Evolutionary conservation across 2,888 invertebrate species (phyloP), one percentile per base, ranked within the genome.

Genomic region (Incurvaria masculella): DNA sequence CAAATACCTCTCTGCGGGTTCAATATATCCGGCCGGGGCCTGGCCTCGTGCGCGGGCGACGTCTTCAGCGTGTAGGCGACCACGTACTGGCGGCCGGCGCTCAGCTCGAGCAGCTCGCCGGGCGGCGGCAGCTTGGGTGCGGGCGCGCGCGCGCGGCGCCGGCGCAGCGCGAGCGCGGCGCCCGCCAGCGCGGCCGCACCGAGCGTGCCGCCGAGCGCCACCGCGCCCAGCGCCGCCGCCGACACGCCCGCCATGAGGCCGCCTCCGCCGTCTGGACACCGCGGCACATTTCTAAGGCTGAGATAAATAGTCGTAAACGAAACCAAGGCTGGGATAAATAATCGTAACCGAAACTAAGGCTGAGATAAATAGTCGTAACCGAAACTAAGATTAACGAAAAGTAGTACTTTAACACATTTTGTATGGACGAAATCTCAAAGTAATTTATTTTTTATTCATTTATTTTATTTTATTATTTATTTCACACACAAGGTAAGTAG

Each of bases 81-180:
- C 48, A 91, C 91, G 63, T 91, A 90, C 52, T 91, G 86, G 61
- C 91, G 90, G 1, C 88, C 88, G 17, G 90, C 87, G 55, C 90
- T 90, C 45, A 91, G 58, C 48, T 76, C 76, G 8, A 78, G 57
- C 52, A 33, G 33, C 14, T 33, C 33, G 33, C 74, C 76, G 2
- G 73, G 66, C 1, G 75, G 65, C 20, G 70, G 72, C 47, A 70
- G 72, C 50, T 72, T 33, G 4, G 33, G 33, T 11, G 33, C 11
- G 4, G 14, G 3, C 6, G 33, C 33, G 11, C 33, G 8, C 11
- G 33, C 33, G 33, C 33, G 33, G 4, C 33, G 70, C 54, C 63
- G 68, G n/a, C 69, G 57, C 17, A 76, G 49, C 42, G 74, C 62
- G 48, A 69, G 64, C 14, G 63, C 71, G 1, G 65, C 69, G 23